Percentiles rank a stretch among this genome's conserved stretches.
phyloP scores from a whole-genome alignment of 2,888 invertebrate species.

The Dicyrtoma fusca region DNA sequence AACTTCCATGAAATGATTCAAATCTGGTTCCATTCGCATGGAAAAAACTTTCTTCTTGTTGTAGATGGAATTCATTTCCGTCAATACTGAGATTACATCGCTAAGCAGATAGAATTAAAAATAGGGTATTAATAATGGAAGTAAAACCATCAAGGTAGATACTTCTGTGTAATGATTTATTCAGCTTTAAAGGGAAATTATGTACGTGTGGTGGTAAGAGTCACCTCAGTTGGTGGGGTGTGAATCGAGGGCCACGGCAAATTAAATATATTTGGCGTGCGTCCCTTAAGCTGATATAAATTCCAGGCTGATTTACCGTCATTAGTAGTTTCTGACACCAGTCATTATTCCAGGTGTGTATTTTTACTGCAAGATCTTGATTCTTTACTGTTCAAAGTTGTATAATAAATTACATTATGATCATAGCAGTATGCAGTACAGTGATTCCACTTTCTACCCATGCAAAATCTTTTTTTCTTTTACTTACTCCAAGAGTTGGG shows the following conservation, averaged over 20 bases:
- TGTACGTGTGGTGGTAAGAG: too few species aligned
- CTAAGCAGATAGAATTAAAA: constrained; percentile 58
- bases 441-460: too few species aligned
- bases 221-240: constrained; percentile 65
- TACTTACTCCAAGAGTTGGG: constrained; percentile 38
- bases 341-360: constrained; percentile 47
- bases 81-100: constrained; percentile 62
- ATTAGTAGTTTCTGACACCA: constrained; percentile 48
- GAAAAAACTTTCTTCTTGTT: constrained; percentile 68
- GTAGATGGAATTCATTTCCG: constrained; percentile 67
- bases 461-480: not conserved
- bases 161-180: too few species aligned
- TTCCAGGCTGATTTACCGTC: constrained; percentile 20
- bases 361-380: constrained; percentile 35
- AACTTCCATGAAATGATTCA: constrained; percentile 66
- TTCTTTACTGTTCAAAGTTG: constrained; percentile 26
- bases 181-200: too few species aligned
- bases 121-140: too few species aligned
- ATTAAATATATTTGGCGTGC: constrained; percentile 65
- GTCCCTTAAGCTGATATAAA: constrained; percentile 29
- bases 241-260: constrained; percentile 69
- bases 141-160: too few species aligned
- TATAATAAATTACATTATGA: too few species aligned
- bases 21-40: constrained; percentile 67
- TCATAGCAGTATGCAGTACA: too few species aligned